phyloP scores from a whole-genome alignment of 2,888 invertebrate genomes.

The Plebejus anna region DNA sequence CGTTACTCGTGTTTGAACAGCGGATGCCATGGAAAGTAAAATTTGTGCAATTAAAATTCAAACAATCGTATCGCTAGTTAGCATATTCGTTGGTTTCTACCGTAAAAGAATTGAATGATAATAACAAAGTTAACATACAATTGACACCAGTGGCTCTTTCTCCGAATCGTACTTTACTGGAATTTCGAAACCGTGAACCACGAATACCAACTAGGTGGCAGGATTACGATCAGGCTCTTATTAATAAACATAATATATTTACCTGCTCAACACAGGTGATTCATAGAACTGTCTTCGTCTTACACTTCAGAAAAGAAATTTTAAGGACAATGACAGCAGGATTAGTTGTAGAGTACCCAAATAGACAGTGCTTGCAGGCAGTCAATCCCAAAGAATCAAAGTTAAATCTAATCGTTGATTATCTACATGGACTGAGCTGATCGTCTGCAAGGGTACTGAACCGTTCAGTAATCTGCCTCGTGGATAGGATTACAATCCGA shows the following conservation, averaged over 20 bases:
- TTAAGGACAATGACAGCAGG: no score
- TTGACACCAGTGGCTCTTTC: neutral
- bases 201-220: neutral
- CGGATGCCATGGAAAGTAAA: neutral
- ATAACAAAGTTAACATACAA: slow-evolving; percentile 16
- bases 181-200: neutral
- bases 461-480: neutral
- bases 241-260: neutral
- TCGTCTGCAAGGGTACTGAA: slow-evolving; percentile 7
- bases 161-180: slow-evolving; percentile 7
- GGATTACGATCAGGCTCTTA: neutral
- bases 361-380: no score
- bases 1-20: neutral
- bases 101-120: slow-evolving; percentile 2
- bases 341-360: no score
- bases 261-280: neutral
- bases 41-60: slow-evolving; percentile 15
- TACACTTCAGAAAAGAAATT: neutral
- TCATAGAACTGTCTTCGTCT: neutral
- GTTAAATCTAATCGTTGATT: neutral
- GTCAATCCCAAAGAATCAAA: neutral
- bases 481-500: slow-evolving; percentile 7
- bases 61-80: slow-evolving; percentile 14
- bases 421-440: neutral
- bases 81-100: slow-evolving; percentile 7